These are phyloP conservation scores for Caenorhabditis sulstoni DNA, from an alignment of 2,888 invertebrate genomes.

Conservation along the genomic window DNA sequence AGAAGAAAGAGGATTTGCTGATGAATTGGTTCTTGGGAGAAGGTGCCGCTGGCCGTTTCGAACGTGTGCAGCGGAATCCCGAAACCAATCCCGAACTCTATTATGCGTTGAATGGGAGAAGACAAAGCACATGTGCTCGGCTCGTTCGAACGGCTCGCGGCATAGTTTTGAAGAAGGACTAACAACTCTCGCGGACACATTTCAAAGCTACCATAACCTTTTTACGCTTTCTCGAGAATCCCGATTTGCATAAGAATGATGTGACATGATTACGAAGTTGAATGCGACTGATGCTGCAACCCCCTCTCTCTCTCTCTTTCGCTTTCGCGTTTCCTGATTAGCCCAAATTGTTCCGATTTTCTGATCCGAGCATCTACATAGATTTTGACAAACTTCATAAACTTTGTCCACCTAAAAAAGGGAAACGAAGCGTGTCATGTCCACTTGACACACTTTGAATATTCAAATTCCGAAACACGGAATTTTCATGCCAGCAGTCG, in stretches of 20 bases:
- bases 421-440: not conserved
- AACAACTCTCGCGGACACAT: not conserved
- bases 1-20: too few species aligned
- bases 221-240: not conserved
- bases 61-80: not conserved
- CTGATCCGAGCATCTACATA: not conserved
- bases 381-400: not conserved
- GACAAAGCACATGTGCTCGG: slow-evolving; percentile 6
- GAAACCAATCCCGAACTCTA: slow-evolving; percentile 9
- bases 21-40: slow-evolving; percentile 4
- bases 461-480: slow-evolving; percentile 48
- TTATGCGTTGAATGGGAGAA: slow-evolving; percentile 7
- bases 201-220: not conserved
- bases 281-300: not conserved
- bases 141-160: not conserved
- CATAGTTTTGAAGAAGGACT: not conserved
- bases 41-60: slow-evolving; percentile 1
- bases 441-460: slow-evolving; percentile 45
- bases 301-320: not conserved
- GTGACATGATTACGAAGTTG: slow-evolving; percentile 6
- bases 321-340: slow-evolving; percentile 2
- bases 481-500: slow-evolving; percentile 35
- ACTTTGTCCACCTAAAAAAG: not conserved
- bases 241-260: slow-evolving; percentile 9
- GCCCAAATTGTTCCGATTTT: not conserved